These are phyloP conservation scores for Zoanthus sociatus DNA, from an alignment of 92 coral and sea anemone genomes.

Conservation along the genomic window DNA sequence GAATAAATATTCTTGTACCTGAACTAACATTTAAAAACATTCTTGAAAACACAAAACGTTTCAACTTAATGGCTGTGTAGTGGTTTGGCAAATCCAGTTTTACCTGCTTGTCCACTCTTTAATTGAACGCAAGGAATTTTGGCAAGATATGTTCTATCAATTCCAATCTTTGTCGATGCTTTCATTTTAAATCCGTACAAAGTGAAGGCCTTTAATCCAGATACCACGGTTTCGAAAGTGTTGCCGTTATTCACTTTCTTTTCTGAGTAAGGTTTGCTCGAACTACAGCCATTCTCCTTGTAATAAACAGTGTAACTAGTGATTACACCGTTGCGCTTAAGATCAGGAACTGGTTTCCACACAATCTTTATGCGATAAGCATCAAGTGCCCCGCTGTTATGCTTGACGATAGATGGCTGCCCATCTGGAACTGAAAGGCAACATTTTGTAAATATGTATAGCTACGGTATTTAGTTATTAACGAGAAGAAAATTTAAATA, in stretches of 20 bases:
- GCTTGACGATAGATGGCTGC: background rate
- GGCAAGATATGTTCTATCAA: slow-evolving; percentile 24
- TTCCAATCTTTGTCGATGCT: slow-evolving; percentile 10
- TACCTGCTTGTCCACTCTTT: background rate
- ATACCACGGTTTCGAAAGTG: background rate
- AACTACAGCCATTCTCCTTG: slow-evolving; percentile 2
- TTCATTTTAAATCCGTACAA: slow-evolving; percentile 16
- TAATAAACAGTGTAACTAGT: slow-evolving; percentile 22
- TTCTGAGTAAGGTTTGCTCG: background rate
- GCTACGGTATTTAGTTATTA: no score
- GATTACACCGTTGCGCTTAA: slow-evolving; percentile 13
- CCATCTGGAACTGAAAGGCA: slow-evolving; percentile 32
- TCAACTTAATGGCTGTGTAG: no score
- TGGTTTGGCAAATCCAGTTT: background rate
- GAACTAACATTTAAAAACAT: no score
- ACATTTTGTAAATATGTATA: background rate
- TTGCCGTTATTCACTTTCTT: background rate
- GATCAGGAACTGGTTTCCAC: slow-evolving; percentile 11
- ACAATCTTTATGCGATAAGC: slow-evolving; percentile 14
- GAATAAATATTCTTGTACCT: no score
- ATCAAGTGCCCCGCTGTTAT: background rate
- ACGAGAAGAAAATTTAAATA: no score
- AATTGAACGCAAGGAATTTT: background rate
- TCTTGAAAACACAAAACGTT: no score
- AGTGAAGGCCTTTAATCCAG: slow-evolving; percentile 4